phyloP scores from a whole-genome alignment of 2,113 vertebrate genomes.

The Gallinago undulata region DNA sequence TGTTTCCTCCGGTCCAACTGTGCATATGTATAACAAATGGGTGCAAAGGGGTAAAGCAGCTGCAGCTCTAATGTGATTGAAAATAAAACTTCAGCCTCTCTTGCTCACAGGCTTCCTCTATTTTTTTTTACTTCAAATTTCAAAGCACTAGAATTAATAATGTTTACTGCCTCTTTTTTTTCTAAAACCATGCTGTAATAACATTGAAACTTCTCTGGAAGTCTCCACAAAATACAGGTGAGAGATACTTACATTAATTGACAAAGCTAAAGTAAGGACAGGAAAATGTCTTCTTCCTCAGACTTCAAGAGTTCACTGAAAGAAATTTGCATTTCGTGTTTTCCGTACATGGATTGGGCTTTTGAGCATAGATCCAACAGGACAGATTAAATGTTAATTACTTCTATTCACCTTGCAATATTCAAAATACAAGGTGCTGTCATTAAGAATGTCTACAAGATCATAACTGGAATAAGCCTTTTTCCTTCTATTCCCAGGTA shows the following conservation, averaged over 20 bases:
- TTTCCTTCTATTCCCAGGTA: not conserved
- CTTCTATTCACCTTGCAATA: not conserved
- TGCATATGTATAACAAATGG: not conserved
- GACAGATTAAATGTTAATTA: not conserved
- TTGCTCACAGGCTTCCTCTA: not conserved
- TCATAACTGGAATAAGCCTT: not conserved
- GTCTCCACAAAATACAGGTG: not conserved
- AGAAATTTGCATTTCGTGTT: not conserved
- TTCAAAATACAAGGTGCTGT: not conserved
- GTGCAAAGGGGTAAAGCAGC: not conserved
- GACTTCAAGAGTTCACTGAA: not conserved
- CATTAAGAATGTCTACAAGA: not conserved
- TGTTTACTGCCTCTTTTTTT: not conserved
- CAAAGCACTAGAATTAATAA: not conserved
- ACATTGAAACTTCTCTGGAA: not conserved
- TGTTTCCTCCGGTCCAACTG: not conserved
- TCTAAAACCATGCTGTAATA: not conserved
- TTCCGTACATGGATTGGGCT: not conserved
- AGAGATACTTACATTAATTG: not conserved
- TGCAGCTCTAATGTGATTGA: not conserved
- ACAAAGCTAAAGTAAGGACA: not conserved
- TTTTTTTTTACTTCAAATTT: not conserved
- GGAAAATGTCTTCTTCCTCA: not conserved
- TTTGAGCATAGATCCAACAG: not conserved
- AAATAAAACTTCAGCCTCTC: not conserved